These are phyloP conservation scores for Plestiodon gilberti DNA, from an alignment of 2,113 vertebrate species.

Conservation along the genomic window DNA sequence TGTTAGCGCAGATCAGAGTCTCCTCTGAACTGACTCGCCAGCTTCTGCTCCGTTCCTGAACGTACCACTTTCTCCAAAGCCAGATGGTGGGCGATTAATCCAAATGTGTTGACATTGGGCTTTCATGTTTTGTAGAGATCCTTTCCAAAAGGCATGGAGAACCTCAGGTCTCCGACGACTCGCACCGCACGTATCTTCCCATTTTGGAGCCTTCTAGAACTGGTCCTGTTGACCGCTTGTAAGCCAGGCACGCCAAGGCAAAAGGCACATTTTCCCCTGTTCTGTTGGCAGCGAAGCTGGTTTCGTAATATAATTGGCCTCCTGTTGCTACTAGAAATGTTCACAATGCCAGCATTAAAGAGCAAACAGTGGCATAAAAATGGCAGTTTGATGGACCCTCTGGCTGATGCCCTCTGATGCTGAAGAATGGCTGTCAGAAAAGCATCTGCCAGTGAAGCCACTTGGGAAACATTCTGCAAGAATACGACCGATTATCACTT, in stretches of 20 bases:
- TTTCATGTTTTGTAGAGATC: background rate
- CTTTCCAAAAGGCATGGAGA: background rate
- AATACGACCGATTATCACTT: background rate
- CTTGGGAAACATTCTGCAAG: background rate
- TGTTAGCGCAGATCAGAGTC: conserved; percentile 5
- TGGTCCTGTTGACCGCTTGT: no score
- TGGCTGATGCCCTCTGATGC: background rate
- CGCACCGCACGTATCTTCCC: background rate
- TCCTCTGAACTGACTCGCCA: background rate
- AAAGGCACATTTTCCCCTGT: background rate
- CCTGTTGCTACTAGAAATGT: background rate
- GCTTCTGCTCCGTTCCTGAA: background rate
- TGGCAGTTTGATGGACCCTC: background rate
- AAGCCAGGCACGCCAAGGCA: background rate
- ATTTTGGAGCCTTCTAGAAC: background rate
- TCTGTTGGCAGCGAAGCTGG: background rate
- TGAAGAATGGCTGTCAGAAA: background rate
- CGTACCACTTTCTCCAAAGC: background rate
- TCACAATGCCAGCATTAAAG: background rate
- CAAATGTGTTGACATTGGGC: background rate
- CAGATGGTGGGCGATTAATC: background rate
- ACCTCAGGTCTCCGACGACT: background rate
- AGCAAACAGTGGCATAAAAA: background rate
- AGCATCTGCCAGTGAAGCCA: background rate
- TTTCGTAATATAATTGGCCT: conserved; percentile 5